Conservation (phyloP, 2,113 vertebrate genomes). For the Taxidea taxus region DNA sequence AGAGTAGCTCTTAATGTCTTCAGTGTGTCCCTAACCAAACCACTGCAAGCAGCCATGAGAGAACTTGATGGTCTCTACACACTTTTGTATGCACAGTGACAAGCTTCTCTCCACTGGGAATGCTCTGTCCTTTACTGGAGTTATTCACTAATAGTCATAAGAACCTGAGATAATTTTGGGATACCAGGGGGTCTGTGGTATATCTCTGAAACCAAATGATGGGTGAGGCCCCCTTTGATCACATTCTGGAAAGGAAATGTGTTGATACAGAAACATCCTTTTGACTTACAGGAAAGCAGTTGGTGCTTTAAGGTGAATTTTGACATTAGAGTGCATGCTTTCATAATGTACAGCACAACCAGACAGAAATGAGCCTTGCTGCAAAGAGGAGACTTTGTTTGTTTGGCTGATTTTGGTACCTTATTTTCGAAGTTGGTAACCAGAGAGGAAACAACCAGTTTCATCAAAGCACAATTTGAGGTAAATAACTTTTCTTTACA, state of each 20-base stretch:
- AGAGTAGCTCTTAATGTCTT: constrained; percentile 71
- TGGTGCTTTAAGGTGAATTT: not conserved
- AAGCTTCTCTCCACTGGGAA: not conserved
- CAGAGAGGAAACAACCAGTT: not conserved
- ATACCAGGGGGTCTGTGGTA: not conserved
- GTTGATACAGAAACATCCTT: not conserved
- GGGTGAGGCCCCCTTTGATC: not conserved
- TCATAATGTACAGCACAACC: not conserved
- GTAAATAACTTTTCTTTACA: not conserved
- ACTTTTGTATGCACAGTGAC: not conserved
- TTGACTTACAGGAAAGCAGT: not conserved
- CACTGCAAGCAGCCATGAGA: not conserved
- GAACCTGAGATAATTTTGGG: not conserved
- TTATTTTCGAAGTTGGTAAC: not conserved
- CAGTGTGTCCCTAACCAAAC: not conserved
- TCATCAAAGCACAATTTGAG: not conserved
- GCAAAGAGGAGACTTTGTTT: not conserved
- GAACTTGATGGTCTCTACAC: not conserved
- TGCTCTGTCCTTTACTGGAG: not conserved
- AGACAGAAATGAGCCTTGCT: not conserved
- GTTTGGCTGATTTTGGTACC: not conserved
- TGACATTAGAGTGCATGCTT: not conserved
- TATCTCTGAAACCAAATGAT: not conserved
- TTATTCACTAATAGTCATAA: not conserved
- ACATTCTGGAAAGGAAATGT: not conserved